Base-by-base conservation (phyloP, 2,113 vertebrate species). In the Addax nasomaculatus region DNA sequence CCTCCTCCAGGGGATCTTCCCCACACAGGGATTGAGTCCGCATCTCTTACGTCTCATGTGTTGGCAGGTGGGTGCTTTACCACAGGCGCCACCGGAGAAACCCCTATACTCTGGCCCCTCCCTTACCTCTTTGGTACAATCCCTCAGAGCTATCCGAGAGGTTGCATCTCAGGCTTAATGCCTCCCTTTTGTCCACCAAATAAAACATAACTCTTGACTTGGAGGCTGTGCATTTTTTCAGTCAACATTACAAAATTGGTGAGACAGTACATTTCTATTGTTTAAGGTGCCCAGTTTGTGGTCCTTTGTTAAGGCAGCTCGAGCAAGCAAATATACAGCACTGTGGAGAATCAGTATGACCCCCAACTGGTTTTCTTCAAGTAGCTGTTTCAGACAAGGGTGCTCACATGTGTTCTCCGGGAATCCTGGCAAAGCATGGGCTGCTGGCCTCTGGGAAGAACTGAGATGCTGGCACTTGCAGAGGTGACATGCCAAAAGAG, bases 11-110 rank as follows among this genome's bases (percentile, higher is more conserved):
- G 67, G 19, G n/a, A 6, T 23, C n/a, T 23, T 39, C n/a, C n/a
- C 19, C 19, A 70, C 5, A n/a, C 67, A 70, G 67, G 67, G n/a
- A 39, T 0, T 70, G 9, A 70, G 11, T 6, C 67, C 2, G 0
- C 5, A 39, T 39, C n/a, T 70, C n/a, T 70, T 13, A 23, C 3
- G 5, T 70, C 67, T 23, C n/a, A 19, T 23, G 10, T 23, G n/a
- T 6, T 70, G 67, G 67, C n/a, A 39, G n/a, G 19, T 1, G 1
- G n/a, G n/a, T 12, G 36, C n/a, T 70, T 70, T 39, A 39, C 67
- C 67, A 36, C 5, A 6, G 4, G 67, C 0, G 0, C 36, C 67
- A 25, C 21, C 19, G 3, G 67, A 39, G 19, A 73, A 73, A 23
- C 67, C 29, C 47, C 29, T 3, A 49, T 49, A 33, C 3, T 17